These are phyloP conservation scores for Nothoprocta pentlandii DNA, from an alignment of 2,113 vertebrate genomes.

Conservation along the genomic window DNA sequence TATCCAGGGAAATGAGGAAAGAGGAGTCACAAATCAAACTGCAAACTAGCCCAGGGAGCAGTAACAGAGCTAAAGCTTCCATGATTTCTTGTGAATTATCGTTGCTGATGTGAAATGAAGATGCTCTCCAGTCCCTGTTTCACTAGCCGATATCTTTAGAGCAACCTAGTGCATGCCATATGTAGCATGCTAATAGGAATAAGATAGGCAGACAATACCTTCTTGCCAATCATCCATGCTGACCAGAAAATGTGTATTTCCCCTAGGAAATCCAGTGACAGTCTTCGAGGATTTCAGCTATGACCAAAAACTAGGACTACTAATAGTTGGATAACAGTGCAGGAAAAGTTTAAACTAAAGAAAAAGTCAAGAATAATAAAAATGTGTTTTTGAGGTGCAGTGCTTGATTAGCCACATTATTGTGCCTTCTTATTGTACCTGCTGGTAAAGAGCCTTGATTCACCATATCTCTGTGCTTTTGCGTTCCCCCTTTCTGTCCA, in stretches of 20 bases:
- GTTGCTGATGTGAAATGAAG: background rate
- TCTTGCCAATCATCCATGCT: background rate
- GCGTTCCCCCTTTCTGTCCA: background rate
- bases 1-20: background rate
- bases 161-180: fast-evolving
- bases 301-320: background rate
- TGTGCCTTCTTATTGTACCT: background rate
- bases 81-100: background rate
- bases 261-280: background rate
- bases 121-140: background rate
- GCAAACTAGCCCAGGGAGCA: background rate
- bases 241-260: background rate
- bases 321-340: background rate
- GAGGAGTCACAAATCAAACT: background rate
- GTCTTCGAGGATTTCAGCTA: background rate
- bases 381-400: background rate
- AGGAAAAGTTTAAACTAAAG: background rate
- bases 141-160: background rate
- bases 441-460: background rate
- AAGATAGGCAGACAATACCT: background rate
- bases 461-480: background rate
- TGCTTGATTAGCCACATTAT: background rate
- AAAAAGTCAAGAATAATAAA: background rate
- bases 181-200: background rate
- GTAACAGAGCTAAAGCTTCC: background rate